These are phyloP conservation scores for Malurus cyaneus DNA, from an alignment of 2,113 vertebrate genomes.

Conservation along the genomic window DNA sequence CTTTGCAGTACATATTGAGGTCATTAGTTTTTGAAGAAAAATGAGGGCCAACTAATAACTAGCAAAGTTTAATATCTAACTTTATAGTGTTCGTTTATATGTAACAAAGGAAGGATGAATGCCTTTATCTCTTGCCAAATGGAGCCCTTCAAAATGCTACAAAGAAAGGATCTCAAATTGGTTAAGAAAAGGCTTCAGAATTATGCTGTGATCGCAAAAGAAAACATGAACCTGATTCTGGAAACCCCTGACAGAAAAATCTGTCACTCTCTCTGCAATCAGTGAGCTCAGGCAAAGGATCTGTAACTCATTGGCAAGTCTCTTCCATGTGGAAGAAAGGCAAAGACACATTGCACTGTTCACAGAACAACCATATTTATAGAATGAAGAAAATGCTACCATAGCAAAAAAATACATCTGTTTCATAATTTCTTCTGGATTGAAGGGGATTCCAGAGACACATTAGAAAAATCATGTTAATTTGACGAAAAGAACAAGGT, in stretches of 20 bases:
- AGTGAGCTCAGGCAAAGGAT: neutral
- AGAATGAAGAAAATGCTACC: neutral
- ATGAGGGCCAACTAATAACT: neutral
- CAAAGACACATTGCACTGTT: neutral
- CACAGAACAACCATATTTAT: neutral
- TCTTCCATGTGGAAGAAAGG: neutral
- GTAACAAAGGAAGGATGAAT: neutral
- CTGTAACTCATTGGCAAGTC: neutral
- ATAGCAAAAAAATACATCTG: neutral
- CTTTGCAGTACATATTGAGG: neutral
- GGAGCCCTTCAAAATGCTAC: neutral
- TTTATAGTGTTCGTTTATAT: neutral
- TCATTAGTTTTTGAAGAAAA: neutral
- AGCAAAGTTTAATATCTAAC: neutral
- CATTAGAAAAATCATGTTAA: neutral
- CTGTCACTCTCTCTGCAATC: neutral
- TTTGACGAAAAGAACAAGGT: conserved; percentile 4
- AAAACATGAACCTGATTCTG: neutral
- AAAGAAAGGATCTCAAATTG: neutral
- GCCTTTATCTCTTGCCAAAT: neutral
- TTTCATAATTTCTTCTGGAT: neutral
- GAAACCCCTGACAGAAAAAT: neutral
- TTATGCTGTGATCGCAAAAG: neutral
- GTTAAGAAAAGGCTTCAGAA: neutral
- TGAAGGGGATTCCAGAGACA: neutral